These are phyloP conservation scores for Stegana nigrithorax DNA, from an alignment of 2,888 invertebrate species.

Conservation along the genomic window DNA sequence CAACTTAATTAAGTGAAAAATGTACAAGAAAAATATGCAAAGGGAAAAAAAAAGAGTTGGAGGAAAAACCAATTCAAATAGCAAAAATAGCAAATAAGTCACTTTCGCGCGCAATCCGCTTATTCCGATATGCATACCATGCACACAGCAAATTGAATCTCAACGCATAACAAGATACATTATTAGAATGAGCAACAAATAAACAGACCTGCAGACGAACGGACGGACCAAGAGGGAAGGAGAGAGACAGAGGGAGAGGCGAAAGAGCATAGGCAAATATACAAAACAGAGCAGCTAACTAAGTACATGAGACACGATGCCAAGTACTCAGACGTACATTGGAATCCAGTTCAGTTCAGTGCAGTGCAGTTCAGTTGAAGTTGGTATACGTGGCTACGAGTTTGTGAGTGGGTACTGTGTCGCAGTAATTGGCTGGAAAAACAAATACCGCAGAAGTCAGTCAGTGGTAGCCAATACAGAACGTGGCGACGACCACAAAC, in stretches of 20 bases:
- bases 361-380: neutral
- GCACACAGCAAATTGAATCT: slow-evolving; percentile 32
- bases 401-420: too few species aligned
- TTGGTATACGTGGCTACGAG: neutral
- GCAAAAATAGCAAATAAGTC: slow-evolving; percentile 6
- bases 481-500: neutral
- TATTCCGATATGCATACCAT: slow-evolving; percentile 17
- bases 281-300: slow-evolving; percentile 1
- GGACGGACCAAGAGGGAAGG: too few species aligned
- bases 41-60: too few species aligned
- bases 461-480: too few species aligned
- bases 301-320: neutral
- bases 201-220: neutral
- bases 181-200: neutral
- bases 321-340: neutral
- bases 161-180: slow-evolving; percentile 7
- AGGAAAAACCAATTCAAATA: neutral
- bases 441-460: neutral
- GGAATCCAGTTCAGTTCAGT: neutral
- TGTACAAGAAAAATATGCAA: slow-evolving; percentile 5
- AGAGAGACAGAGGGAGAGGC: too few species aligned
- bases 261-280: neutral
- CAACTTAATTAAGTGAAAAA: slow-evolving; percentile 16
- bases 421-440: slow-evolving; percentile 8
- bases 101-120: slow-evolving; percentile 17